Base-by-base conservation (phyloP, 2,888 invertebrate genomes). In the Argyresthia albistria region DNA sequence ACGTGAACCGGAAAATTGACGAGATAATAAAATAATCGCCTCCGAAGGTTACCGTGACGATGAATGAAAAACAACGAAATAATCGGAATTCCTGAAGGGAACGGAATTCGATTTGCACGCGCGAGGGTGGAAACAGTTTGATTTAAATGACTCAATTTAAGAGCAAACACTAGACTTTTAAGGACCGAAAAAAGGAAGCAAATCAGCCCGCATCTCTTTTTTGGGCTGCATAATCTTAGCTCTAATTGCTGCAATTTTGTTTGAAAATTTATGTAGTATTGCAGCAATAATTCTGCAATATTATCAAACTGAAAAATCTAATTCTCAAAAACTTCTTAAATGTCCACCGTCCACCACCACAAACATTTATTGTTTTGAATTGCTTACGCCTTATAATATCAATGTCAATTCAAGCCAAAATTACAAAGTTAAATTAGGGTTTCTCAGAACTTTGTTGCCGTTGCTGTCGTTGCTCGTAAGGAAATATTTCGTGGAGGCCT, bases 71-170 rank as follows among this genome's bases (percentile, higher is more conserved):
- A 37, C 48, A 15, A 14, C 48, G 37, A 43, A 15, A 35, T 68
- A 69, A 71, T 68, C 64, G 73, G 73, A 67, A 73, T 75, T 73
- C 67, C 67, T 65, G 65, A 64, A 69, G 69, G 60, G 60, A 62
- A 69, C 25, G 67, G 70, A 76, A 78, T 80, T 72, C 73, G 75
- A 80, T 77, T 78, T 70, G 64, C 67, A 64, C 64, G 61, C 59
- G 62, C 63, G 52, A 68, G 43, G 36, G 35, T 43, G 50, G 76
- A 75, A 77, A 76, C 77, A 73, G 67, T 73, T 79, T 73, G 80
- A 74, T 80, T 80, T 80, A 80, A 82, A 76, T 78, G 71, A 72
- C 78, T 81, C 81, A 25, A 81, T 82, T 82, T 77, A 76, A 76
- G 80, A 77, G 80, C 81, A 80, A 81, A 82, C 73, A 79, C 69